A percentile compares a stretch with the other conserved stretches of the same genome.
phyloP scores from a whole-genome alignment of 1,140 invertebrate genomes.

The Aphaenogaster floridana region DNA sequence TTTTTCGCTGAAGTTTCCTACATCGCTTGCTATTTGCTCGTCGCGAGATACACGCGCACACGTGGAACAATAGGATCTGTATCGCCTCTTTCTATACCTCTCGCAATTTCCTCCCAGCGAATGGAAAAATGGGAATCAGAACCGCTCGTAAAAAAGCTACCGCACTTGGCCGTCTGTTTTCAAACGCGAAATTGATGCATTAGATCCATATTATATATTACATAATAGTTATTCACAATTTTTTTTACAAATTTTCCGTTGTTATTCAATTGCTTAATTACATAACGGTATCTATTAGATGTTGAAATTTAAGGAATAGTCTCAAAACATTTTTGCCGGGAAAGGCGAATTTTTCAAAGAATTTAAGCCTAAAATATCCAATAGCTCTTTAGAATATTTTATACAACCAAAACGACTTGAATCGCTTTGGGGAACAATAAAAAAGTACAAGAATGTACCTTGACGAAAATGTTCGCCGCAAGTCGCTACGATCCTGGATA shows the following conservation, averaged over 20 bases:
- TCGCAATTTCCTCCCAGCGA: conserved; percentile 45
- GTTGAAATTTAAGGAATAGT: not conserved
- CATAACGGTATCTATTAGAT: not conserved
- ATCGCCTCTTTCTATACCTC: conserved; percentile 26
- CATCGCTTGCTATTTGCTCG: conserved; percentile 23
- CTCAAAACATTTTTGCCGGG: not conserved
- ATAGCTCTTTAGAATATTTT: not conserved
- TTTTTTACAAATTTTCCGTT: not conserved
- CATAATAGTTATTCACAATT: too few relatives aligned
- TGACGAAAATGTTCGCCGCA: conserved; percentile 10
- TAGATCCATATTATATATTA: not conserved
- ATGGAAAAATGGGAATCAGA: conserved; percentile 43
- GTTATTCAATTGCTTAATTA: not conserved
- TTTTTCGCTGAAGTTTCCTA: conserved; percentile 30
- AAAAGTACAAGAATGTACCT: too few relatives aligned
- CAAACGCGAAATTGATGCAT: conserved; percentile 7
- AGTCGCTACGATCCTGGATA: conserved; percentile 79
- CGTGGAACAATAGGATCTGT: conserved; percentile 50
- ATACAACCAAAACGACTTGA: not conserved
- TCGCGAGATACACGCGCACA: conserved; percentile 33
- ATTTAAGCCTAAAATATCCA: not conserved
- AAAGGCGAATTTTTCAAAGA: not conserved
- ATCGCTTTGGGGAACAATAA: not conserved
- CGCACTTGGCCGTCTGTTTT: conserved; percentile 2
- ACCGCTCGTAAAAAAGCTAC: conserved; percentile 22